Evolutionary conservation across 2,113 vertebrate genomes (phyloP).

Genomic region (Tauraco erythrolophus): DNA sequence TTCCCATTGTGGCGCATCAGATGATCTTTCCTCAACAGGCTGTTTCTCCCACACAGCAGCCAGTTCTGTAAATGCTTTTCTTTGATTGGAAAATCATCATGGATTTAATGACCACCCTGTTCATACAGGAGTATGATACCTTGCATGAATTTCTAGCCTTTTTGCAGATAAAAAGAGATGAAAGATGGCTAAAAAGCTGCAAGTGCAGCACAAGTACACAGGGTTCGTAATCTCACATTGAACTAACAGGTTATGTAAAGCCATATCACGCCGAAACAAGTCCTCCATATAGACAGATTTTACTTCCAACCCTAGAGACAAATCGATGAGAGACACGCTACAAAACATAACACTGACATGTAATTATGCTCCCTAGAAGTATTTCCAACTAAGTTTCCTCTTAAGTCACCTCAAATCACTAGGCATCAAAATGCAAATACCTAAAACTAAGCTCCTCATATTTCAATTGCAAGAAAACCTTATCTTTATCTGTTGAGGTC

Average conservation of each 20-base stretch:
- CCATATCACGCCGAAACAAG: background rate
- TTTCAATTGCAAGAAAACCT: background rate
- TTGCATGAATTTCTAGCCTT: background rate
- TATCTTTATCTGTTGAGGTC: background rate
- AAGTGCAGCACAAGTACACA: background rate
- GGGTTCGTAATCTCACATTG: background rate
- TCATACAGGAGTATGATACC: too few relatives aligned
- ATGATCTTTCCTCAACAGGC: background rate
- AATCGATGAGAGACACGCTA: fast-evolving
- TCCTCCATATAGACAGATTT: background rate
- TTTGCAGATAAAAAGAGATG: background rate
- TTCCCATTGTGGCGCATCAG: background rate
- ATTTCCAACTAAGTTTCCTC: background rate
- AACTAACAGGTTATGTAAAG: background rate
- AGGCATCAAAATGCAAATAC: background rate
- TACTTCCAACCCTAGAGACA: background rate
- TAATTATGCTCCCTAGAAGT: background rate
- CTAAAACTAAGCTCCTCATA: background rate
- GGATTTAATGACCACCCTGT: background rate
- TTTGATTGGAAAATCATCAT: background rate
- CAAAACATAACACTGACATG: background rate
- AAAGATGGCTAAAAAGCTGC: background rate
- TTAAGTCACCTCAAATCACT: background rate
- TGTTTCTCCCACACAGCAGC: background rate
- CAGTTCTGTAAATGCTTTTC: background rate